Evolutionary conservation across 2,113 vertebrate species (phyloP), one percentile per base, ranked within the genome.

Genomic region (Psephotus haematonotus): DNA sequence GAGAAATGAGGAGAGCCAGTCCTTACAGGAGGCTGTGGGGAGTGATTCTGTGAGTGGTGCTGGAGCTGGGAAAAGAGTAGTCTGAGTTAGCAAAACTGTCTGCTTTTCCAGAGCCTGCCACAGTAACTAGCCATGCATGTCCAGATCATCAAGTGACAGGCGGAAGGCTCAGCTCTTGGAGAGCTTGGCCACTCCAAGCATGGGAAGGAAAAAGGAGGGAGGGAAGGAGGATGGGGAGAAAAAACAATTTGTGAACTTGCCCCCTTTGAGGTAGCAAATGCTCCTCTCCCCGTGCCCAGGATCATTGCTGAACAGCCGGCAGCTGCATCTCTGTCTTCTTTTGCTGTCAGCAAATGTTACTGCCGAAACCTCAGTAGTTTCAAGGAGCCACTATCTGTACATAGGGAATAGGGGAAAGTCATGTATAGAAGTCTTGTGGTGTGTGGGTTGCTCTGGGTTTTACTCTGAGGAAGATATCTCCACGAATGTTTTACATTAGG

Each of bases 401-500:
- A 15, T 6, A 72, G 87, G 70, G 81, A 92, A 81, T 43, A 90
- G 83, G 60, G 59, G n/a, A 83, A 67, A 69, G 55, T 72, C 44
- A 17, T 29, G 33, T 67, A 24, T 25, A 72, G 88, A 86, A 92
- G 57, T 24, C 43, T 22, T 63, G 70, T 59, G 85, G 43, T 64
- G 50, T 89, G 83, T 64, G 88, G 84, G 79, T 65, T 88, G 65
- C 65, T 71, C n/a, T 88, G 82, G 67, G 35, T 77, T 94, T 81
- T 91, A 76, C 60, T 84, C 57, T 25, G 41, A 92, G 70, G 39
- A 95, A 49, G 85, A 88, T n/a, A 65, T 50, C 70, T 80, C 89
- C 70, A 78, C 80, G 53, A 95, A 81, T 96, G 90, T 92, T 96
- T 96, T 95, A 77, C 77, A 92, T 97, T 95, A 92, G 80, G 55